phyloP scores from a whole-genome alignment of 1,140 invertebrate genomes.

The Acromyrmex heyeri region DNA sequence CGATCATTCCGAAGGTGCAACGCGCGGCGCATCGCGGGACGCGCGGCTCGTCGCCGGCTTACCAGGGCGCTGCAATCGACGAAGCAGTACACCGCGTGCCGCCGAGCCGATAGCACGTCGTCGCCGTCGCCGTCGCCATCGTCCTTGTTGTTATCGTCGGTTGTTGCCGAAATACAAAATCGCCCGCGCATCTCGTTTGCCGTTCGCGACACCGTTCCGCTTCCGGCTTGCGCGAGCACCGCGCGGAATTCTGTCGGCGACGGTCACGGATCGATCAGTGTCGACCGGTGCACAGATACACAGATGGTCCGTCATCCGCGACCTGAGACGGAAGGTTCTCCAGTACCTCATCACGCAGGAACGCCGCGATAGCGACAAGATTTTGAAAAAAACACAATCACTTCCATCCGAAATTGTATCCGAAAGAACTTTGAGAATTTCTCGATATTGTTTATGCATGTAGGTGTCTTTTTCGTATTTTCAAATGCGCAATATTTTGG shows the following conservation, averaged over 20 bases:
- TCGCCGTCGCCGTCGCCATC: conserved; percentile 34
- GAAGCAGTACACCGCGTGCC: conserved; percentile 72
- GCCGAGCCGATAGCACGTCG: conserved; percentile 61
- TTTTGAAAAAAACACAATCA: not conserved
- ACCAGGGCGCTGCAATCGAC: conserved; percentile 73
- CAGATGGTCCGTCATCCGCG: not conserved
- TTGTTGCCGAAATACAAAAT: conserved; percentile 3
- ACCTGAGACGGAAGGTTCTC: not conserved
- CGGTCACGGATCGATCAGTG: conserved; percentile 22
- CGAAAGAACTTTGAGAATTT: not conserved
- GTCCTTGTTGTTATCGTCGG: conserved; percentile 29
- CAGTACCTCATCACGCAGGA: not conserved
- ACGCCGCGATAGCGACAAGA: not conserved
- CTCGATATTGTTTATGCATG: not conserved
- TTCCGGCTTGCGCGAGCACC: conserved; percentile 19
- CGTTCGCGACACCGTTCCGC: not conserved
- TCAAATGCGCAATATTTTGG: not conserved
- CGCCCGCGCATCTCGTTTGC: conserved; percentile 66
- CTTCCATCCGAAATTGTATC: not conserved
- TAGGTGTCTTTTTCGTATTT: not conserved
- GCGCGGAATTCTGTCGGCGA: not conserved
- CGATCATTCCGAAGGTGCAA: conserved; percentile 58
- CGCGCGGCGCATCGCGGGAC: conserved; percentile 68
- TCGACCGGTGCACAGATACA: not conserved
- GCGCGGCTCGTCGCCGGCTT: conserved; percentile 67